A percentile compares a stretch with the other conserved stretches of the same genome.
Evolutionary conservation across 1,140 invertebrate genomes (phyloP).

Genomic region (Aphelinus atriplicis): DNA sequence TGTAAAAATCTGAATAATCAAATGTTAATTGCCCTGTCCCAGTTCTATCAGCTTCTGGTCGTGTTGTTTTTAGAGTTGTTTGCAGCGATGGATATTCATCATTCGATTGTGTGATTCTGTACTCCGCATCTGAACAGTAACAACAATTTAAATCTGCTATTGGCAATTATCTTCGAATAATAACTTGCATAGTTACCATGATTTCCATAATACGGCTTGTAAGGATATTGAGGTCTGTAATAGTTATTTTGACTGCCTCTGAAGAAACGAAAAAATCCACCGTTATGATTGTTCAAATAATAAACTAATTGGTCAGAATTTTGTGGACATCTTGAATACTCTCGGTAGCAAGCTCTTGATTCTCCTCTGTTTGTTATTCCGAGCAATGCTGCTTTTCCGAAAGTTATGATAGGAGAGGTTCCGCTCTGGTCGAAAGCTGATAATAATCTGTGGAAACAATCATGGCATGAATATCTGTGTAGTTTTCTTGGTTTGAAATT

Average conservation of each 20-base stretch:
- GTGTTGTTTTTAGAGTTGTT: neutral
- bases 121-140: neutral
- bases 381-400: slow-evolving; percentile 77
- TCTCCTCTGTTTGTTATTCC: slow-evolving; percentile 74
- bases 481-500: too few species aligned
- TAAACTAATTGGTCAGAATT: slow-evolving; percentile 76
- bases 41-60: slow-evolving; percentile 31
- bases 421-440: slow-evolving; percentile 59
- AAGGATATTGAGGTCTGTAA: slow-evolving; percentile 10
- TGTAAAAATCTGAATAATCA: slow-evolving; percentile 19
- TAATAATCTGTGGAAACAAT: slow-evolving; percentile 62
- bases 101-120: neutral
- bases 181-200: neutral
- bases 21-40: slow-evolving; percentile 44
- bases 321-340: slow-evolving; percentile 78
- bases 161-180: neutral
- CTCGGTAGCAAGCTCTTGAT: slow-evolving; percentile 70
- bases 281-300: slow-evolving; percentile 87
- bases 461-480: too few species aligned
- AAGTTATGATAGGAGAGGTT: slow-evolving; percentile 73
- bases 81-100: neutral
- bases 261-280: slow-evolving; percentile 85
- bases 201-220: slow-evolving; percentile 18
- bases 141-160: neutral
- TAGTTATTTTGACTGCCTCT: slow-evolving; percentile 42